phyloP scores from a whole-genome alignment of 2,888 invertebrate genomes.

The Macropis europaea region DNA sequence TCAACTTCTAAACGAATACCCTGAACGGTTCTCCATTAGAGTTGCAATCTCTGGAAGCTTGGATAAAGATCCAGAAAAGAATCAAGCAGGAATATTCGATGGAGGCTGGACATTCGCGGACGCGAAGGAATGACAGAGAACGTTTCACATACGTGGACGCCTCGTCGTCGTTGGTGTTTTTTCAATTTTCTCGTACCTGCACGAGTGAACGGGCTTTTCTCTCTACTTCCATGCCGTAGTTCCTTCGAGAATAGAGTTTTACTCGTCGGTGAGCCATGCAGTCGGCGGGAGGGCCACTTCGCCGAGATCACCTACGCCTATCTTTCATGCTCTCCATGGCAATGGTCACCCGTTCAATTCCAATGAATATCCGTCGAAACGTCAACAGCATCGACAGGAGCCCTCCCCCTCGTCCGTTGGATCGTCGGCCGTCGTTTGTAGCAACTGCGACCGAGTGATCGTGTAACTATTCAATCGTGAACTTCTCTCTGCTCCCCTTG shows the following conservation, averaged over 20 bases:
- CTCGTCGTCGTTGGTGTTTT: neutral
- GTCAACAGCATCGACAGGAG: constrained; percentile 80
- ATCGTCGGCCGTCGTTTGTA: constrained; percentile 85
- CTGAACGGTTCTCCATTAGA: too few relatives aligned
- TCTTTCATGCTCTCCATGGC: constrained; percentile 73
- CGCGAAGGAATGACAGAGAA: constrained; percentile 3
- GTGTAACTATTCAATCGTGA: constrained; percentile 87
- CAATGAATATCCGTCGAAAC: constrained; percentile 68
- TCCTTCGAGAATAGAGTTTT: constrained; percentile 82
- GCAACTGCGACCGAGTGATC: constrained; percentile 92
- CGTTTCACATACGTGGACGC: neutral
- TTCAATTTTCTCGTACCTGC: neutral
- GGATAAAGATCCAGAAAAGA: too few relatives aligned
- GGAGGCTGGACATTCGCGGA: neutral
- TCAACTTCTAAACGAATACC: neutral
- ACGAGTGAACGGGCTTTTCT: constrained; percentile 47
- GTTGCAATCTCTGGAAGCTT: too few relatives aligned
- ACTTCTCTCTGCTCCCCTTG: constrained; percentile 11
- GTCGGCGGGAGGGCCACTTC: constrained; percentile 85
- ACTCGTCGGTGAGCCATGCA: constrained; percentile 89
- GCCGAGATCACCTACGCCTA: constrained; percentile 82
- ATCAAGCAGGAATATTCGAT: neutral
- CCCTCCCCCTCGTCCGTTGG: constrained; percentile 82
- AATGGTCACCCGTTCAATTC: constrained; percentile 59
- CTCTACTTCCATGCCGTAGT: constrained; percentile 73